Base-by-base conservation (phyloP, 2,888 invertebrate genomes). In the Leptarthrus brevirostris region DNA sequence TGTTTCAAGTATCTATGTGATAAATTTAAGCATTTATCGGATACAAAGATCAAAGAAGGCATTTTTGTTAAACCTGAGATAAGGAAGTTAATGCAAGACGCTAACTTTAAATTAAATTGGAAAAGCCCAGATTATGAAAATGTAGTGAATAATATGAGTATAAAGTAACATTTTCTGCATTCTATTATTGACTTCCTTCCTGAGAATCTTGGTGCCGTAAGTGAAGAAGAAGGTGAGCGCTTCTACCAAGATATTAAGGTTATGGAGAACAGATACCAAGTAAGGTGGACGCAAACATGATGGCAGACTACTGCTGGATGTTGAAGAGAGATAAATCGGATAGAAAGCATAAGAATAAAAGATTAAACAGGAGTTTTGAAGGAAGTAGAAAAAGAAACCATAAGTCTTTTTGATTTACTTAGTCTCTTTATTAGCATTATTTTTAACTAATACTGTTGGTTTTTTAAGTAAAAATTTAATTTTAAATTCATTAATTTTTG, bases 111-210 rank as follows among this genome's bases (percentile, higher is more conserved):
- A n/a, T n/a, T n/a, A 30, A 30, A 30, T 30, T 5, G 30, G 8
- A 30, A 8, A 30, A 30, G 30, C 30, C 30, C 49, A 16, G 49
- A 16, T 16, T 49, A 49, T 49, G 49, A 16, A 16, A 3, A 49
- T 49, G 18, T 49, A 49, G 16, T 49, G 6, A 16, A n/a, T 18
- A 49, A 30, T 30, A 61, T 61, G 61, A 61, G 18, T 36, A 61
- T 61, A 34, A 61, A 61, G 36, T 36, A 36, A 16, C 61, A 34
- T 61, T 61, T 61, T 12, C 61, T 61, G 18, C 30, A 61, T 36
- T 34, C 61, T 12, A 16, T 16, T 61, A 34, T 61, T 30, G 61
- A 64, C 64, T 20, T 18, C 14, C 18, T 54, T 20, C 54, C 54
- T 20, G 54, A 54, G 14, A 54, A 54, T 20, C 20, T 54, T 14